Base-by-base conservation (phyloP, 2,888 invertebrate species). In the Bombylius discolor region DNA sequence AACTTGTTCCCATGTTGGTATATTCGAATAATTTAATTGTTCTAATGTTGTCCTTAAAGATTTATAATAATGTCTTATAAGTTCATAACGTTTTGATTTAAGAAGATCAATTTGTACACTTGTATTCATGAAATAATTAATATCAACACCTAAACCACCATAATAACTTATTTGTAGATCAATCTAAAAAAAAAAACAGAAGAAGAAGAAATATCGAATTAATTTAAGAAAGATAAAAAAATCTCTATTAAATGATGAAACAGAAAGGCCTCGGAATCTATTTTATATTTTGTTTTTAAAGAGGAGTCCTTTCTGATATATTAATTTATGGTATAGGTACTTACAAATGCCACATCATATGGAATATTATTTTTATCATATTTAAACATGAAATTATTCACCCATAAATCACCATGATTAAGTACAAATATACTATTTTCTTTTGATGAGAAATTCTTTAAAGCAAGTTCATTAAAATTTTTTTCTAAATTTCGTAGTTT, bases 321-420 rank as follows among this genome's bases (percentile, higher is more conserved):
- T 23, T 23, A 23, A 23, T 23, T 23, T 2, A 2, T 23, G 23
- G 23, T 23, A 23, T 23, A 32, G 5, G 23, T 23, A 68, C 74
- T 71, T 64, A 76, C 76, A 59, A 76, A 73, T 56, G 70, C 70
- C 48, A 74, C 70, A 63, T 78, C 77, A 51, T 69, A 66, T 8
- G 77, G 69, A 56, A 70, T 69, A 55, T 68, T 63, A 33, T 66
- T 60, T 5, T 64, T 62, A 55, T 73, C 62, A 59, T 78, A 77
- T 44, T 72, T 72, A 58, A 78, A 78, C 61, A 78, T 69, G 56
- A 78, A 69, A 59, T 78, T 78, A 59, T 77, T 78, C 4, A 76
- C 70, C 78, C 78, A 78, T 5, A 78, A 64, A 64, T 78, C 78
- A 0, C 77, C 78, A 59, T 78, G 78, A 60, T 77, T 77, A 3